Conservation (phyloP, 2,888 invertebrate genomes). For the Iselma pallidipennis region DNA sequence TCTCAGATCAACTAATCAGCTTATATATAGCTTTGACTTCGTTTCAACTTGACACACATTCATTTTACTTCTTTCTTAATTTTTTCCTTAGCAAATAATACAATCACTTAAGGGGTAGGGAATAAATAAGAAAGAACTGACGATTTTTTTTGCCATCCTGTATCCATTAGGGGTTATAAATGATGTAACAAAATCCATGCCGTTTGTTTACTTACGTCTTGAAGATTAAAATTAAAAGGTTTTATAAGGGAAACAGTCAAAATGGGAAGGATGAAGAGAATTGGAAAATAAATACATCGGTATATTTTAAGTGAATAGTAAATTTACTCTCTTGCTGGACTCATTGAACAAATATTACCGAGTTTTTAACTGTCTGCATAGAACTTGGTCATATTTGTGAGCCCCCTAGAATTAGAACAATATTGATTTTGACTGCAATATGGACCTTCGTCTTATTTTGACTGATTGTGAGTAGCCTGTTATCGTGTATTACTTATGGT, state of each 20-base stretch:
- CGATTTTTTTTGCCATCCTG: constrained; percentile 31
- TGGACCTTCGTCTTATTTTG: too few species aligned
- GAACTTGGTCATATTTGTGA: neutral
- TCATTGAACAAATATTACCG: neutral
- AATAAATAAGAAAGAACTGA: neutral
- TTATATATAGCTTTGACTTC: constrained; percentile 34
- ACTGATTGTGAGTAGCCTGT: too few species aligned
- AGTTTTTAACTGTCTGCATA: neutral
- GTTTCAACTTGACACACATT: neutral
- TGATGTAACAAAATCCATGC: constrained; percentile 48
- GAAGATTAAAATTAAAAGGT: constrained; percentile 40
- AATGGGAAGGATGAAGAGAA: neutral
- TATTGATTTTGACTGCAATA: too few species aligned
- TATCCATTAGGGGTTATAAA: constrained; percentile 51
- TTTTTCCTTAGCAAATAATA: neutral
- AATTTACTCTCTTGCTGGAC: neutral
- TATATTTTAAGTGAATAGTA: too few species aligned
- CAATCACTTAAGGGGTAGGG: neutral
- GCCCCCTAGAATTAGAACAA: too few species aligned
- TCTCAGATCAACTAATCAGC: constrained; percentile 42
- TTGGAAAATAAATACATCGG: neutral
- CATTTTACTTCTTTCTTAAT: neutral
- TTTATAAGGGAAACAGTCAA: neutral
- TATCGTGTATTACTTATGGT: too few species aligned
- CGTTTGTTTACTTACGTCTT: constrained; percentile 42